Evolutionary conservation across 2,113 vertebrate genomes (phyloP), one percentile per base, ranked within the genome.

Genomic region (Perccottus glenii): DNA sequence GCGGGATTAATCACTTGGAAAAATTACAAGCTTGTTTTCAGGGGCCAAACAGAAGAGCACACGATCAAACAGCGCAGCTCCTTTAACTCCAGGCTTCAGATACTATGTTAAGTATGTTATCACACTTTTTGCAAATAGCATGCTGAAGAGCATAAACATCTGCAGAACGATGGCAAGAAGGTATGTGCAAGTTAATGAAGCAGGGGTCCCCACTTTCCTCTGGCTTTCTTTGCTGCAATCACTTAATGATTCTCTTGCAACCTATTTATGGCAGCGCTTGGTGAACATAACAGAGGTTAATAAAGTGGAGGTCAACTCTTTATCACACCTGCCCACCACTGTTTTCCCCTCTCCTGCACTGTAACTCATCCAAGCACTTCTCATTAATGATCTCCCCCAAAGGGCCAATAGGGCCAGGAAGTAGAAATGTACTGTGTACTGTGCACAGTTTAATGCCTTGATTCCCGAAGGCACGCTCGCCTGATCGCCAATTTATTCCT

Each of bases 221-320:
- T 47, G 11, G 36, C 68, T 60, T 63, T 63, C 65, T 38, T 32
- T 45, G 11, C 68, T 59, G 51, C 57, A 47, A 68, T 81, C 40
- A 49, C 69, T 83, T 74, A 82, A 82, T 79, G 77, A 67, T 73
- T 82, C 67, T 79, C 73, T 56, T 27, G 56, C 67, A 85, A 65
- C 70, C 74, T 85, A 73, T 81, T 82, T 80, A 86, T 55, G 65
- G 57, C 62, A 50, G 33, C 61, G 56, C 80, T 84, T 71, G 68
- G 74, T 57, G 77, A 87, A 73, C 73, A 84, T 85, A 83, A 80
- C 75, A 70, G 67, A 81, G 81, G 83, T 85, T 88, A 86, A 88
- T 88, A 82, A 90, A 85, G 82, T 75, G 59, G 68, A 81, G 86
- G 83, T 78, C 82, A 82, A 63, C 66, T 74, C 74, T 81, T 78